These are phyloP conservation scores for Phenacoccus solenopsis DNA, from an alignment of 1,140 invertebrate genomes.

Conservation along the genomic window DNA sequence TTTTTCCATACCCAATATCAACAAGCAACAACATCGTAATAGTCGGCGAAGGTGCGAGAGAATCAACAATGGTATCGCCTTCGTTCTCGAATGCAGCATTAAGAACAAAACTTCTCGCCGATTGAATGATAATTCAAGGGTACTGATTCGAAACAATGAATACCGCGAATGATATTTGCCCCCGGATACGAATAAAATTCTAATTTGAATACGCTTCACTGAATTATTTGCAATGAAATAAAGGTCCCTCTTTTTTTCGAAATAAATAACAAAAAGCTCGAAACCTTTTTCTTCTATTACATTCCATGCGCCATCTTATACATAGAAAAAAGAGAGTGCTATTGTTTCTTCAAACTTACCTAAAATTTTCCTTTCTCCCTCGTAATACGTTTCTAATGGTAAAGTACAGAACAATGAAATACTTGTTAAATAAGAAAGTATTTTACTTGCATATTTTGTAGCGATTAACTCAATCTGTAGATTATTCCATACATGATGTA, in stretches of 20 bases:
- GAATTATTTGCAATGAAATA: background rate
- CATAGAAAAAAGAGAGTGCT: background rate
- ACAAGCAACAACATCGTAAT: no score
- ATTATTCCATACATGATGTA: no score
- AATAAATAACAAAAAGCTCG: no score
- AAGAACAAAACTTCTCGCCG: background rate
- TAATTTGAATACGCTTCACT: slow-evolving; percentile 2
- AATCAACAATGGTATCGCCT: no score
- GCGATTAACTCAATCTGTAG: no score
- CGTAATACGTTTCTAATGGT: no score
- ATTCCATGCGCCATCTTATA: background rate
- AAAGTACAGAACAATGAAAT: no score
- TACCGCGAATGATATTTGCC: slow-evolving; percentile 1
- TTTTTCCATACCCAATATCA: no score
- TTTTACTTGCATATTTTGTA: no score
- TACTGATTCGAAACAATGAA: slow-evolving; percentile 2
- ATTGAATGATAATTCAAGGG: background rate
- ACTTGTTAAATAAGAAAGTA: no score
- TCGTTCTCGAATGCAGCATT: no score
- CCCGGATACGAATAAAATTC: slow-evolving; percentile 1
- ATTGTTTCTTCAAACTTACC: background rate
- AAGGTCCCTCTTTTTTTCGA: background rate
- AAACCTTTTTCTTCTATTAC: background rate
- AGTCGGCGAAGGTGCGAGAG: no score
- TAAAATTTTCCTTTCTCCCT: background rate